Percentiles rank a stretch among this genome's conserved stretches.
These are phyloP conservation scores for Epiblema foenella DNA, from an alignment of 2,888 invertebrate species.

Conservation along the genomic window DNA sequence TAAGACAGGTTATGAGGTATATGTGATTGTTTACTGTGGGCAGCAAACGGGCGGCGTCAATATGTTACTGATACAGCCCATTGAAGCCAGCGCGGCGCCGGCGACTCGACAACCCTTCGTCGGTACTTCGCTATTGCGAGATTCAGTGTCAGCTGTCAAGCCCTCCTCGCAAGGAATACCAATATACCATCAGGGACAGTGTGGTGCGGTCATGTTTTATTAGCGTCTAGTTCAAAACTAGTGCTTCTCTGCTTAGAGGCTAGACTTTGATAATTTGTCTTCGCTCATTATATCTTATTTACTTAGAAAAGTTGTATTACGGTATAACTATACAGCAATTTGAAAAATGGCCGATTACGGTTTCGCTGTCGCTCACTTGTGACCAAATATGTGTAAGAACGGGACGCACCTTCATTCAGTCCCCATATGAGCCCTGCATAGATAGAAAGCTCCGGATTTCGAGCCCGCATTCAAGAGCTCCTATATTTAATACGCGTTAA, in stretches of 20 bases:
- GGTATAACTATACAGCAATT: no score
- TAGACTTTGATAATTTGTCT: no score
- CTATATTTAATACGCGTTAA: constrained; percentile 9
- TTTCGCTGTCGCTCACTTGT: no score
- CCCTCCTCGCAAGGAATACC: background rate
- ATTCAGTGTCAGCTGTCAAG: background rate
- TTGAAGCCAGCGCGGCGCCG: background rate
- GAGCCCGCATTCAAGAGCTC: background rate
- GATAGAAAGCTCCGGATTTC: background rate
- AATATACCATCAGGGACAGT: background rate
- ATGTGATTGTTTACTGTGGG: background rate
- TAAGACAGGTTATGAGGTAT: background rate
- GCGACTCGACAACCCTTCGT: background rate
- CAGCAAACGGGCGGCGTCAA: background rate
- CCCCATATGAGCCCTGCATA: no score
- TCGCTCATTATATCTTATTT: no score
- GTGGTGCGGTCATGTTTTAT: background rate
- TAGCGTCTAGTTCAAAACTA: background rate
- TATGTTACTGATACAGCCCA: background rate
- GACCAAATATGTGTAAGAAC: background rate
- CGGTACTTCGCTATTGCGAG: background rate
- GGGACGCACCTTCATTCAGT: background rate
- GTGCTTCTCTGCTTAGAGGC: no score
- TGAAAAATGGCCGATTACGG: no score
- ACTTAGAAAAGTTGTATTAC: no score